These are phyloP conservation scores for Periophthalmus magnuspinnatus DNA, from an alignment of 2,797 vertebrate species.

Conservation along the genomic window DNA sequence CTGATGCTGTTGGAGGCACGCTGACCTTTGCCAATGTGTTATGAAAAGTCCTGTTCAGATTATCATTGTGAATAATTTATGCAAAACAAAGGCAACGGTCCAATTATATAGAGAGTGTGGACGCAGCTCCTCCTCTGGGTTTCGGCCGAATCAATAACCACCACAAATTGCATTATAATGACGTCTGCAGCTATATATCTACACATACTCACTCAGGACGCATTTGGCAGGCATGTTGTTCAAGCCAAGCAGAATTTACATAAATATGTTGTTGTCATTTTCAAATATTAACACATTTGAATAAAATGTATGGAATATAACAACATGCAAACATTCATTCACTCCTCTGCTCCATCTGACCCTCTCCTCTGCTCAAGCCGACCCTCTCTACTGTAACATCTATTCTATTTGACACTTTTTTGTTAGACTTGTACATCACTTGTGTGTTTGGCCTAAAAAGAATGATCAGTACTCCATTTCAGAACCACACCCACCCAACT, in stretches of 20 bases:
- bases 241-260: neutral
- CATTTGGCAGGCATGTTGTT: neutral
- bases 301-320: neutral
- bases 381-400: no score
- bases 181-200: slow-evolving; percentile 5
- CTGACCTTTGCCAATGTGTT: slow-evolving; percentile 53
- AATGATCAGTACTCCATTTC: no score
- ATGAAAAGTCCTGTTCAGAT: slow-evolving; percentile 47
- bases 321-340: no score
- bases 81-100: slow-evolving; percentile 36
- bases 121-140: slow-evolving; percentile 9
- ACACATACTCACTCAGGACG: neutral
- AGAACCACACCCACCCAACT: no score
- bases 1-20: slow-evolving; percentile 49
- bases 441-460: no score
- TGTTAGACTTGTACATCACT: no score
- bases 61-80: slow-evolving; percentile 51
- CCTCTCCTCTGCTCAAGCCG: no score
- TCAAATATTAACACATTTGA: neutral
- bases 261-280: neutral
- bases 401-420: no score
- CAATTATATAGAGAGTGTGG: slow-evolving; percentile 30
- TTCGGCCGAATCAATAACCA: slow-evolving; percentile 22
- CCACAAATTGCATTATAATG: slow-evolving; percentile 19
- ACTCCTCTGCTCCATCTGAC: no score